These are phyloP conservation scores for Zalophus californianus DNA, from an alignment of 2,797 vertebrate species.

Conservation along the genomic window DNA sequence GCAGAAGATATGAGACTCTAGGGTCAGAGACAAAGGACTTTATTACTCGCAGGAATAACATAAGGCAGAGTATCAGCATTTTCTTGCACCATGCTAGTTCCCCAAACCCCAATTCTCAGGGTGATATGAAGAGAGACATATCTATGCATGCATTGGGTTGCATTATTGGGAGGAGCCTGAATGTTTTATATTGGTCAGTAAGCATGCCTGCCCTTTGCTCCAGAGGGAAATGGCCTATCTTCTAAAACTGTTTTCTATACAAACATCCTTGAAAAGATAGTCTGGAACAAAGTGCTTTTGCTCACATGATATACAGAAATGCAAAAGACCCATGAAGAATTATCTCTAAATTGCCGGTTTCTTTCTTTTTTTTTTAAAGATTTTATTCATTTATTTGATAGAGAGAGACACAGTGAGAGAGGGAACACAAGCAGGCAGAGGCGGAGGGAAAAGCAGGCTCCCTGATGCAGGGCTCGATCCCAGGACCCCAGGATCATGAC, in stretches of 20 bases:
- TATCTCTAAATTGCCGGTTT: not conserved
- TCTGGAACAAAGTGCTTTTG: not conserved
- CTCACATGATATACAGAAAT: not conserved
- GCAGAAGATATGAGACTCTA: not conserved
- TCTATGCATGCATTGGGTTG: not conserved
- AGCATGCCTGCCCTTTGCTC: not conserved
- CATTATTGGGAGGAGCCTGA: not conserved
- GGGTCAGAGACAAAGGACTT: not conserved
- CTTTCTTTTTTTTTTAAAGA: not conserved
- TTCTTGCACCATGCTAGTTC: not conserved
- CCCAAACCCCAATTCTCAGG: not conserved
- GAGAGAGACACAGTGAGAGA: no score
- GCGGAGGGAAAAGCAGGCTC: no score
- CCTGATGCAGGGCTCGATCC: no score
- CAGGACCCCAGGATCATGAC: no score
- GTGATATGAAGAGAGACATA: not conserved
- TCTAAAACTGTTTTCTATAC: not conserved
- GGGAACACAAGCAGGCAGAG: no score
- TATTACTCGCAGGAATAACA: not conserved
- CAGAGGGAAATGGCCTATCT: not conserved
- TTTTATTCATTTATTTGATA: no score
- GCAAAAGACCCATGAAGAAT: not conserved
- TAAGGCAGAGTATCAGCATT: not conserved
- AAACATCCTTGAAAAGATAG: not conserved
- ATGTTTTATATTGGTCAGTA: not conserved